Conservation (phyloP, 2,113 vertebrate species). For the Climacteris rufus region DNA sequence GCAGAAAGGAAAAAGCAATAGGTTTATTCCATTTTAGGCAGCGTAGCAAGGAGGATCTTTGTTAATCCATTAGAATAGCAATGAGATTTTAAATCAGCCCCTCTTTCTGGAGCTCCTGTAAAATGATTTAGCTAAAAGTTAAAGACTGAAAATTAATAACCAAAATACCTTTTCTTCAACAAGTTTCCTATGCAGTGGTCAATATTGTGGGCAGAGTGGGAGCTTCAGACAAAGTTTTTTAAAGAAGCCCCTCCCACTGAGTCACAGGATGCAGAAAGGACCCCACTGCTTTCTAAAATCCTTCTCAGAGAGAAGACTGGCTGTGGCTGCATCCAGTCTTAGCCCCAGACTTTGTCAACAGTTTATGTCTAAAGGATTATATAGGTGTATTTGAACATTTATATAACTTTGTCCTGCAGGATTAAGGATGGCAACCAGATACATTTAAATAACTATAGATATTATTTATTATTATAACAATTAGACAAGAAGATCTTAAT, state of each 20-base stretch:
- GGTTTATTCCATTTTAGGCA: neutral
- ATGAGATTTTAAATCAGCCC: neutral
- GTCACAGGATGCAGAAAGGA: neutral
- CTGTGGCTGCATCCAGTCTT: neutral
- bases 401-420: neutral
- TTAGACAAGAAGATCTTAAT: neutral
- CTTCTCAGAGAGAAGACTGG: neutral
- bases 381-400: neutral
- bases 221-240: neutral
- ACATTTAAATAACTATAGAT: neutral
- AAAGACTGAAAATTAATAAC: neutral
- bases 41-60: neutral
- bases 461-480: neutral
- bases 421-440: neutral
- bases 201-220: neutral
- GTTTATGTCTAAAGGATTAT: neutral
- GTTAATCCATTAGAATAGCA: neutral
- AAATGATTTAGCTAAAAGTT: neutral
- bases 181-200: neutral
- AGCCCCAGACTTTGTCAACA: neutral
- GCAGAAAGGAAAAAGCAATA: neutral
- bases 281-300: neutral
- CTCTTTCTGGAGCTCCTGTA: neutral
- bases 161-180: neutral
- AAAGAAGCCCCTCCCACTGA: neutral